Percentiles rank a stretch among this genome's conserved stretches.
Evolutionary conservation across 53 echinoderm and acorn worm genomes (phyloP).

Genomic region (Pentamera pediparva): DNA sequence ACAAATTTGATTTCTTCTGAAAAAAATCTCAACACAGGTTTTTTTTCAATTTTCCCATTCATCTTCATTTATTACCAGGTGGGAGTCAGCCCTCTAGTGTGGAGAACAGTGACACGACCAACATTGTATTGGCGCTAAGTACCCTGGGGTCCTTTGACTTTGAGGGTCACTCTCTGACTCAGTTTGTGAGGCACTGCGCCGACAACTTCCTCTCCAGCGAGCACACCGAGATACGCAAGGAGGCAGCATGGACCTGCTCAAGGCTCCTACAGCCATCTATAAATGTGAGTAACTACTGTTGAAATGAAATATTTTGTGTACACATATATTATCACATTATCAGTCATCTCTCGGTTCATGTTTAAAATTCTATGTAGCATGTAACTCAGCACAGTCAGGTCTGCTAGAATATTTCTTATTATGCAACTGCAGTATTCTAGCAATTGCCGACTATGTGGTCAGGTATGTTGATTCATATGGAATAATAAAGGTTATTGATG

Average conservation of each 20-base stretch:
- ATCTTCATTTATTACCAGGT: too few species aligned
- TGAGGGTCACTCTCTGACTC: conserved; percentile 96
- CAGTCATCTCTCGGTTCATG: too few species aligned
- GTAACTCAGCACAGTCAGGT: too few species aligned
- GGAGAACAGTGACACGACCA: conserved; percentile 78
- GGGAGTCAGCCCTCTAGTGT: conserved; percentile 11
- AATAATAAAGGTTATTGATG: too few species aligned
- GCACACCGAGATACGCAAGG: conserved; percentile 91
- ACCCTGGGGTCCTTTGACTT: conserved; percentile 98
- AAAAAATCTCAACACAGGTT: too few species aligned
- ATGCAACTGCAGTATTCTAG: neutral
- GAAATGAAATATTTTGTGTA: neutral
- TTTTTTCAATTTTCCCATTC: too few species aligned
- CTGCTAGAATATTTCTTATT: too few species aligned
- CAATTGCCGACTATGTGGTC: too few species aligned
- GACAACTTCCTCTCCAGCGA: conserved; percentile 93
- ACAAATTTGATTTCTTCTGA: too few species aligned
- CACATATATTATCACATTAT: too few species aligned
- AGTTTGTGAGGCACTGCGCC: conserved; percentile 98
- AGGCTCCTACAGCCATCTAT: conserved; percentile 87
- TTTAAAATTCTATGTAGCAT: too few species aligned
- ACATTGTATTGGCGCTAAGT: conserved; percentile 79
- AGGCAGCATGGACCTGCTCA: conserved; percentile 94
- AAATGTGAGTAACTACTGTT: conserved; percentile 53
- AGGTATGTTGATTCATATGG: too few species aligned